Evolutionary conservation across 2,888 invertebrate genomes (phyloP), one percentile per base, ranked within the genome.

Genomic region (Orthosia gracilis): DNA sequence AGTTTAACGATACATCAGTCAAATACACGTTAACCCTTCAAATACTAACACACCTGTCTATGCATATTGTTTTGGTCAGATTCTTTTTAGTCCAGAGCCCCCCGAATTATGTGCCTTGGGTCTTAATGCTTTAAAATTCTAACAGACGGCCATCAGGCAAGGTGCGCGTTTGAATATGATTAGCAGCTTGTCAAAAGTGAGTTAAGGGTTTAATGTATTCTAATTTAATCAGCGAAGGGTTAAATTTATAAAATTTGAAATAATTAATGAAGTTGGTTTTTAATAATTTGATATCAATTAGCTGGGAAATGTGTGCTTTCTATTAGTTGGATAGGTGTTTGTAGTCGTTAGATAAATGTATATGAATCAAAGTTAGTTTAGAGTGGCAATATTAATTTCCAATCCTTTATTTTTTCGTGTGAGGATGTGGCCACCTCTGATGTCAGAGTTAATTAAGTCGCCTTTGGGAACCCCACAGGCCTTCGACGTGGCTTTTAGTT

Each of bases 181-280:
- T 96, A 96, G 95, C 96, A 94, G 96, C 96, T 96, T 94, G 96
- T 96, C 96, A 96, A 94, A 96, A 95, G 89, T 94, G 92, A 94
- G 92, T 95, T 95, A 94, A 92, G 90, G 90, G 83, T 89, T 85
- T 94, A 94, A 95, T 94, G 87, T 93, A 95, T 96, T 96, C 93
- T 92, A 94, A 95, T 93, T 89, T 92, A 93, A 91, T 91, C 91
- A 87, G 89, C 83, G 87, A 95, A 94, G 95, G 95, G 95, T 95
- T 95, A 89, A 90, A 91, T 90, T 89, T 78, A 82, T 85, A 85
- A 62, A 74, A 85, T 87, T 84, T 64, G 17, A 21, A 69, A 83
- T 80, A 78, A 86, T 85, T 80, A 73, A 74, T 70, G 71, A 47
- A 57, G 66, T 76, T 70, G 63, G 73, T 86, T 86, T 80, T 69